Percentiles rank a stretch among this genome's conserved stretches.
Conservation (phyloP, 23 tunicate species). For the Botrylloides violaceus region DNA sequence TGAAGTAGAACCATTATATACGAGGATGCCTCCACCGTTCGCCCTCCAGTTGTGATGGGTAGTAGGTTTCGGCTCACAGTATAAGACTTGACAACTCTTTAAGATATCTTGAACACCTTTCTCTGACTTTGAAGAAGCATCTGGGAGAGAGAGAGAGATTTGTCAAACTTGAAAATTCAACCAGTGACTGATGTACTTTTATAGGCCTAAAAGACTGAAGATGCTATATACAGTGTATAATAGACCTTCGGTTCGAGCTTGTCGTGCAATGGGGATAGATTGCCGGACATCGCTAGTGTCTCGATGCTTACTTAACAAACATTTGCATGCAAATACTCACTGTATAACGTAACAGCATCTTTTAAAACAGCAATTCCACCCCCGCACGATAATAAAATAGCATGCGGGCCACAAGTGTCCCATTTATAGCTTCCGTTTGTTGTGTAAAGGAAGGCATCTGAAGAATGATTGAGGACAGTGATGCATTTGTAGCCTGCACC, state of each 20-base stretch:
- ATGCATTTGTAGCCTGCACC: conserved; percentile 84
- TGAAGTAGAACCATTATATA: not conserved
- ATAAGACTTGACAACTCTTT: not conserved
- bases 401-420: conserved; percentile 94
- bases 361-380: conserved; percentile 45
- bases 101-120: not conserved
- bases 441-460: conserved; percentile 46
- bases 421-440: conserved; percentile 61
- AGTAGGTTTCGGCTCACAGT: not conserved
- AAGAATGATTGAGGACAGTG: conserved; percentile 46
- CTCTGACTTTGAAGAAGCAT: not conserved
- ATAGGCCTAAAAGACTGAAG: too few relatives aligned
- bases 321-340: not conserved
- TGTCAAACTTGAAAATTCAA: too few relatives aligned
- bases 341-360: not conserved
- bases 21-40: conserved; percentile 11
- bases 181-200: too few relatives aligned
- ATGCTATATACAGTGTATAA: too few relatives aligned
- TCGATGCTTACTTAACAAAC: too few relatives aligned
- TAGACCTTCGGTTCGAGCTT: too few relatives aligned
- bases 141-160: not conserved
- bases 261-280: too few relatives aligned
- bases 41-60: conserved; percentile 14
- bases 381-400: conserved; percentile 35
- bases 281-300: too few relatives aligned